A percentile compares a stretch with the other conserved stretches of the same genome.
phyloP scores from a whole-genome alignment of 2,797 vertebrate species.

The Siniperca obscura region DNA sequence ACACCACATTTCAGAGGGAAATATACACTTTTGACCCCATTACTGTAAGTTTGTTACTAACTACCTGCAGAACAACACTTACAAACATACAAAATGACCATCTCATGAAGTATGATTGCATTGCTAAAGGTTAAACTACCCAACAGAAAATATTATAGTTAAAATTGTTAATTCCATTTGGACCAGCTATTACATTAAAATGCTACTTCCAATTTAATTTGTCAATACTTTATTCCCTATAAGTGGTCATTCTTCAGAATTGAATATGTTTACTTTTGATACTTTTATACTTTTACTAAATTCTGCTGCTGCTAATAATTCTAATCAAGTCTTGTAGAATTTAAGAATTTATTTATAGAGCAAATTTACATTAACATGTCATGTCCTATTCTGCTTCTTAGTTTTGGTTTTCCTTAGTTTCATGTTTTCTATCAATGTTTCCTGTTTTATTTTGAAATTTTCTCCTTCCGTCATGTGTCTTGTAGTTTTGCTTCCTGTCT shows the following conservation, averaged over 20 bases:
- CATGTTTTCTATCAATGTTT: too few species aligned
- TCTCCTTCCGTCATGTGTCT: too few species aligned
- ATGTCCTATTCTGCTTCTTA: too few species aligned
- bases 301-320: neutral
- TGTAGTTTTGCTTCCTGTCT: too few species aligned
- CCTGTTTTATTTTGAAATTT: too few species aligned
- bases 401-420: too few species aligned
- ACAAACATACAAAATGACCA: neutral
- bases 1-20: neutral
- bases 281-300: neutral
- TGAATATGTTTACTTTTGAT: neutral
- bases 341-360: too few species aligned
- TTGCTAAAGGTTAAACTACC: neutral
- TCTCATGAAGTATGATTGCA: neutral
- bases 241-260: neutral
- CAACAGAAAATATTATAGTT: too few species aligned
- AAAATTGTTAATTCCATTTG: neutral
- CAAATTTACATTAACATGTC: too few species aligned
- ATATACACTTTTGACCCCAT: neutral
- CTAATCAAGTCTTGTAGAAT: neutral
- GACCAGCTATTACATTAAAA: neutral
- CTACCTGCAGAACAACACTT: neutral
- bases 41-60: neutral
- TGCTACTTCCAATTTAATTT: neutral
- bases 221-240: neutral